These are phyloP conservation scores for Rattus norvegicus DNA, from an alignment of 2,113 vertebrate species.

Conservation along the genomic window DNA sequence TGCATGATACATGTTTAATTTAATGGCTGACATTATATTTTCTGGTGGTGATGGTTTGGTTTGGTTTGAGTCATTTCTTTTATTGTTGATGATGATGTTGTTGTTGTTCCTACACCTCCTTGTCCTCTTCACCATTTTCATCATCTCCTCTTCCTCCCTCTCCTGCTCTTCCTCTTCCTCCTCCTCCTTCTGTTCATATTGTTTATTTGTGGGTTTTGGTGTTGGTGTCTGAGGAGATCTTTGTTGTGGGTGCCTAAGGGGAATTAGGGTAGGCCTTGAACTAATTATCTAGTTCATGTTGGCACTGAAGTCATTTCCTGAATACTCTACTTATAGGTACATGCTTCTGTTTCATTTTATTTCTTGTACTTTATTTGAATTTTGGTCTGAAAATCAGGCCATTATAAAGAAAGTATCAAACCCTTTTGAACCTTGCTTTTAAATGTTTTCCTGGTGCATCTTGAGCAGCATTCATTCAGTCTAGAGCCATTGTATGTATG, in stretches of 20 bases:
- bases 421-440: neutral
- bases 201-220: neutral
- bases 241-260: neutral
- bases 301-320: neutral
- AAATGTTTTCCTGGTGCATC: neutral
- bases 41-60: neutral
- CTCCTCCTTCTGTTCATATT: neutral
- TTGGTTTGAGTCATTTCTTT: neutral
- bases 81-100: neutral
- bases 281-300: neutral
- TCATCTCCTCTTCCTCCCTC: too few species aligned
- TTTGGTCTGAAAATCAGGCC: neutral
- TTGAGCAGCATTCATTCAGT: neutral
- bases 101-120: too few species aligned
- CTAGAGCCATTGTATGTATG: neutral
- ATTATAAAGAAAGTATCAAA: neutral
- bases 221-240: neutral
- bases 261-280: neutral
- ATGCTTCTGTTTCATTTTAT: neutral
- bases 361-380: neutral
- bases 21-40: neutral
- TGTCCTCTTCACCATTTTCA: too few species aligned
- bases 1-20: neutral
- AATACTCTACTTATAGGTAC: neutral
- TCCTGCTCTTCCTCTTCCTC: too few species aligned